Evolutionary conservation across 2,888 invertebrate species (phyloP), one percentile per base, ranked within the genome.

Genomic region (Zootermopsis nevadensis): DNA sequence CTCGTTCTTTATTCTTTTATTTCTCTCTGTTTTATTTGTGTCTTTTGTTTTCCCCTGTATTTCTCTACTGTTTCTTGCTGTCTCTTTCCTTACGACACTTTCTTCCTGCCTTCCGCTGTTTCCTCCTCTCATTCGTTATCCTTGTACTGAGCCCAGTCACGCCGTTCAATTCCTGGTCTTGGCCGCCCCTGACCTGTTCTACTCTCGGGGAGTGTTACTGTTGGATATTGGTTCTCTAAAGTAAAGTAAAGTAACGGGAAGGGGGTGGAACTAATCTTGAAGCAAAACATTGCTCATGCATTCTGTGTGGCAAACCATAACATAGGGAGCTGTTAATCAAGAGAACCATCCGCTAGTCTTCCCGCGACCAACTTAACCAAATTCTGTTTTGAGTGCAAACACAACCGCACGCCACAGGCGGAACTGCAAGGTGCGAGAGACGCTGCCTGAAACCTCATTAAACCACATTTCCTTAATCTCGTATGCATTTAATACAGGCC

Each of bases 301-400:
- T 60, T 60, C 60, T 60, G 60, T 60, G 69, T 33, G 35, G 74
- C 74, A 80, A 81, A 77, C 81, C 77, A 77, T 66, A 77, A 53
- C 77, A 81, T 35, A 22, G 81, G 80, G 53, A 1, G 79, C 30
- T 53, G 82, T 80, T 82, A 82, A 84, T 84, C 84, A 84, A 80
- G 82, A 42, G 76, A 79, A 74, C 84, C 84, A 82, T 82, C 84
- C 82, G 55, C 42, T 82, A 74, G 42, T 38, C 55, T n/a, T 82
- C 81, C 74, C 82, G 27, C 76, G 48, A 35, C 38, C 81, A 76
- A 82, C 81, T 83, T 81, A 83, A 83, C 83, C 83, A 84, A 84
- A 84, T 84, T 81, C 84, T 84, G 84, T 84, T 84, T 83, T 82
- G 55, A 74, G 35, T 55, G 76, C 76, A 83, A 83, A 83, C 84